These are phyloP conservation scores for Coreius guichenoti DNA, from an alignment of 2,797 vertebrate species.

Conservation along the genomic window DNA sequence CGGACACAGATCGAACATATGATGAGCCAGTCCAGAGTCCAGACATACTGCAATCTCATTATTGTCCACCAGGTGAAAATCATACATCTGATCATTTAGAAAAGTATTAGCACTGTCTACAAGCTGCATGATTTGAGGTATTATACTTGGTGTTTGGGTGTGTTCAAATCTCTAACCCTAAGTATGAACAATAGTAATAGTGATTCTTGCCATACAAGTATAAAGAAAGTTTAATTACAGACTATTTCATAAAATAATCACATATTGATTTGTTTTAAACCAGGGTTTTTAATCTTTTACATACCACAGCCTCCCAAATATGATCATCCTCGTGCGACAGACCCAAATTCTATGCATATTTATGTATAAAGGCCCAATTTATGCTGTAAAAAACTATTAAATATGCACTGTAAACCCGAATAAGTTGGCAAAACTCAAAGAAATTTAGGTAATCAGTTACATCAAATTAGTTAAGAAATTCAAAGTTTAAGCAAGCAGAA, in stretches of 20 bases:
- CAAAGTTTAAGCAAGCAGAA: too few relatives aligned
- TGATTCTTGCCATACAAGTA: neutral
- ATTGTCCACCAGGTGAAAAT: neutral
- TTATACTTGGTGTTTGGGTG: neutral
- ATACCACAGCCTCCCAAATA: too few relatives aligned
- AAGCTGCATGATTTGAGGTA: neutral
- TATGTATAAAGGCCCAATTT: too few relatives aligned
- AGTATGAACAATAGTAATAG: neutral
- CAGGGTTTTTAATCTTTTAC: neutral
- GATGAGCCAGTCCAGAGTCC: neutral
- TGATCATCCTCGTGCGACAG: too few relatives aligned
- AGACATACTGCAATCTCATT: neutral
- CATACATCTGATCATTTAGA: neutral
- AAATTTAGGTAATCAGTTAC: too few relatives aligned
- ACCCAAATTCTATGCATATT: too few relatives aligned
- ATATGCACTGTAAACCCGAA: too few relatives aligned
- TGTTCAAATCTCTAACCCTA: neutral
- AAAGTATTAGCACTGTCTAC: neutral
- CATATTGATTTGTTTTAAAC: neutral
- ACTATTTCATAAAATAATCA: too few relatives aligned
- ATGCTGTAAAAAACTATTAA: too few relatives aligned
- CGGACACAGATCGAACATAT: slow-evolving; percentile 23
- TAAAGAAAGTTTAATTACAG: neutral
- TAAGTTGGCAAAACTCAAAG: too few relatives aligned
- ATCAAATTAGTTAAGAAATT: too few relatives aligned